Conservation (phyloP, 2,797 vertebrate species). For the Astyanax mexicanus region DNA sequence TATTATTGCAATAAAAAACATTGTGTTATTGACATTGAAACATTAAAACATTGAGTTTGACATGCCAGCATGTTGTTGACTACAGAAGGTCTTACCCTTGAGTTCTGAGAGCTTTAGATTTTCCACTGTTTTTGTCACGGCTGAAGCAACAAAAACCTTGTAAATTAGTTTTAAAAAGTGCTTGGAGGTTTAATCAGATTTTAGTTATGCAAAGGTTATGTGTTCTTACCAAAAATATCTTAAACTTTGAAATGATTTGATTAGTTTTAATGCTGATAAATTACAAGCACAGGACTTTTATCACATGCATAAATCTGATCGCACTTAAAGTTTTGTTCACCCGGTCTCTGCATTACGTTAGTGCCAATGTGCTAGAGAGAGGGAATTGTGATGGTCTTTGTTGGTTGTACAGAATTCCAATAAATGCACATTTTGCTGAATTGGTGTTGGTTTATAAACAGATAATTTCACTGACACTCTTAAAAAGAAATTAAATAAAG, state of each 20-base stretch:
- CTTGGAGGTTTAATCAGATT: background rate
- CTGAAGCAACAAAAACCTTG: background rate
- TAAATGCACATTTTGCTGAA: conserved; percentile 12
- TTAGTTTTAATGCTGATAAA: conserved; percentile 5
- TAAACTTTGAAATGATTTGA: background rate
- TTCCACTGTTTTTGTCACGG: background rate
- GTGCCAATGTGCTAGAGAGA: conserved; percentile 9
- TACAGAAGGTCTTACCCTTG: no score
- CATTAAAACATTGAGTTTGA: no score
- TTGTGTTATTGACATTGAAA: no score
- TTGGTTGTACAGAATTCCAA: conserved; percentile 3
- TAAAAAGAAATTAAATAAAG: background rate
- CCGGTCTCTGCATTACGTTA: conserved; percentile 9
- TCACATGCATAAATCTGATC: background rate
- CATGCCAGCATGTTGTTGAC: no score
- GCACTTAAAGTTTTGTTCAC: background rate
- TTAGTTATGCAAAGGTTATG: background rate
- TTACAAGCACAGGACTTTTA: conserved; percentile 31
- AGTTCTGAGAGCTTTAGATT: background rate
- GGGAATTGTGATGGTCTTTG: background rate
- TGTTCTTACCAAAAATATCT: background rate
- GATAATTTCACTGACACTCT: background rate
- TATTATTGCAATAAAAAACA: no score
- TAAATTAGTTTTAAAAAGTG: background rate
- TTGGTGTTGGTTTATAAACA: background rate